These are phyloP conservation scores for Prunella fulvescens DNA, from an alignment of 2,113 vertebrate species.

Conservation along the genomic window DNA sequence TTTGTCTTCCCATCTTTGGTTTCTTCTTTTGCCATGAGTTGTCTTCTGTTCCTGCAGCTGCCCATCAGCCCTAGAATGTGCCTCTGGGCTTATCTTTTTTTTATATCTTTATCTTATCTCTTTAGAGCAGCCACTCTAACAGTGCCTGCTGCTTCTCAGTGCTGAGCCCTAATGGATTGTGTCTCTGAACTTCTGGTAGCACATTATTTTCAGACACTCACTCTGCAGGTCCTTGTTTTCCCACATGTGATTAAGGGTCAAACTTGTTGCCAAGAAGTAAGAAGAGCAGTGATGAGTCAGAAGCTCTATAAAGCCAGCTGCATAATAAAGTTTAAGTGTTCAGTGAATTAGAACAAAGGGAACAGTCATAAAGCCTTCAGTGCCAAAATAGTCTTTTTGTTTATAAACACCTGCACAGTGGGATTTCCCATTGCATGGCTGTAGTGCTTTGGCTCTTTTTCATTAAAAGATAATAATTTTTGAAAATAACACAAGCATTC, in stretches of 20 bases:
- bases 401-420: neutral
- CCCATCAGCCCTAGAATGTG: neutral
- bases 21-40: neutral
- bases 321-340: neutral
- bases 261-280: neutral
- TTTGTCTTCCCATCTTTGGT: neutral
- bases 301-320: neutral
- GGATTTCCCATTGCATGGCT: neutral
- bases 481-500: neutral
- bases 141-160: neutral
- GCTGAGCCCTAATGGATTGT: neutral
- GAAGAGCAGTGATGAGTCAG: neutral
- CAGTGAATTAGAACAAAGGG: neutral
- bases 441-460: neutral
- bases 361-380: neutral
- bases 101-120: neutral
- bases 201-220: neutral
- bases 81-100: neutral
- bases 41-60: neutral
- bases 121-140: neutral
- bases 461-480: neutral
- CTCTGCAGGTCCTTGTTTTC: neutral
- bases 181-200: neutral
- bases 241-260: neutral
- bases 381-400: neutral